Percentiles rank a stretch among this genome's conserved stretches.
phyloP scores from a whole-genome alignment of 2,113 vertebrate species.

The Psilopsiagon aymara region DNA sequence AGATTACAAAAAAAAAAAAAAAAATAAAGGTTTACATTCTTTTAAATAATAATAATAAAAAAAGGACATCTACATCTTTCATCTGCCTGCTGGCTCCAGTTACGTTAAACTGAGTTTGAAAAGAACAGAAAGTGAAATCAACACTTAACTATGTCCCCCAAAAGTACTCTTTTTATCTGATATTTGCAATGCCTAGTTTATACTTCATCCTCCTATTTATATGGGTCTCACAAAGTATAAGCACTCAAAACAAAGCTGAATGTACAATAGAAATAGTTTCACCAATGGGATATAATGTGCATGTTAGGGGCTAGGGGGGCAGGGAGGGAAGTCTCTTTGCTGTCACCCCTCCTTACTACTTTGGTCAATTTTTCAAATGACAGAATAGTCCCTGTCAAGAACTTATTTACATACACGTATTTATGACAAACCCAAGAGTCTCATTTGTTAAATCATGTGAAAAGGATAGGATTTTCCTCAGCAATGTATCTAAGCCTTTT shows the following conservation, averaged over 20 bases:
- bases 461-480: neutral
- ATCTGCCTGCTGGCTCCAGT: neutral
- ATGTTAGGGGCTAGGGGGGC: neutral
- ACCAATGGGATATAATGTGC: neutral
- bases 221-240: neutral
- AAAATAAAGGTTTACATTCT: neutral
- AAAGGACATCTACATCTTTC: rapidly evolving
- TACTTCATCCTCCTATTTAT: neutral
- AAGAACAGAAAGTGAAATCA: neutral
- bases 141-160: neutral
- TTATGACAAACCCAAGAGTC: neutral
- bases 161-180: neutral
- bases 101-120: neutral
- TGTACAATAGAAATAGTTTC: neutral
- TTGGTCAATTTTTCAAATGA: neutral
- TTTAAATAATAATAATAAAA: neutral
- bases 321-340: neutral
- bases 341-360: neutral
- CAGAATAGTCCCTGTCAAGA: neutral
- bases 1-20: neutral
- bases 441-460: neutral
- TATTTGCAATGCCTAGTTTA: neutral
- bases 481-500: neutral
- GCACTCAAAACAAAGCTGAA: neutral
- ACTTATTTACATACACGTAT: neutral